Evolutionary conservation across 2,113 vertebrate genomes (phyloP), one percentile per base, ranked within the genome.

Genomic region (Aegithalos caudatus): DNA sequence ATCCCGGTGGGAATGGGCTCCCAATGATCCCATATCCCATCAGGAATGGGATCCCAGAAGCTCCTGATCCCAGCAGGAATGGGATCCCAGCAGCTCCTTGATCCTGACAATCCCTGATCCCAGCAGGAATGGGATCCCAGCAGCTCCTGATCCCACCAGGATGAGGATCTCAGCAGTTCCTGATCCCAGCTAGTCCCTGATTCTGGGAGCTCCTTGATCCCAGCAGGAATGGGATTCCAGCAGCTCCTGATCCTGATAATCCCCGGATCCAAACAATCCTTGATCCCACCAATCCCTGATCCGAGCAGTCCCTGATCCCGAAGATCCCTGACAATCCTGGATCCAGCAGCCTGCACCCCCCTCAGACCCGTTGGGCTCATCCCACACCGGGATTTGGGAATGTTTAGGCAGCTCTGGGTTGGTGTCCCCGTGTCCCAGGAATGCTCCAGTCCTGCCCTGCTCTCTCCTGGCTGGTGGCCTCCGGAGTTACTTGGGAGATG

Each of bases 331-430:
- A 23, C 47, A n/a, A n/a, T n/a, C n/a, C n/a, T n/a, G n/a, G n/a
- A n/a, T n/a, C 42, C 53, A 45, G 6, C 3, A 6, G 48, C 14
- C 25, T n/a, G 62, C 51, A 8, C 62, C 1, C 33, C 81, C 86
- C 9, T 3, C 14, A 60, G 79, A 35, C 8, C 14, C 13, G 17
- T 20, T 4, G 31, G 7, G 14, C 56, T 29, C 0, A 0, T 20
- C 71, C 77, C 33, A 4, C 12, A 0, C 35, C 1, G 14, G 84
- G 88, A 11, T 86, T 45, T 69, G 73, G 69, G 1, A 1, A 4
- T 17, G 57, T 44, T 94, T 3, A 7, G 29, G 23, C 76, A 69
- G 70, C 80, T 74, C 80, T 16, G 51, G 50, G 11, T 5, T 8
- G 73, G 12, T 74, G 81, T 84, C n/a, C 33, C 25, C 11, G 3